Percentiles rank a stretch among this genome's conserved stretches.
phyloP scores from a whole-genome alignment of 2,888 invertebrate species.

The Noctua comes region DNA sequence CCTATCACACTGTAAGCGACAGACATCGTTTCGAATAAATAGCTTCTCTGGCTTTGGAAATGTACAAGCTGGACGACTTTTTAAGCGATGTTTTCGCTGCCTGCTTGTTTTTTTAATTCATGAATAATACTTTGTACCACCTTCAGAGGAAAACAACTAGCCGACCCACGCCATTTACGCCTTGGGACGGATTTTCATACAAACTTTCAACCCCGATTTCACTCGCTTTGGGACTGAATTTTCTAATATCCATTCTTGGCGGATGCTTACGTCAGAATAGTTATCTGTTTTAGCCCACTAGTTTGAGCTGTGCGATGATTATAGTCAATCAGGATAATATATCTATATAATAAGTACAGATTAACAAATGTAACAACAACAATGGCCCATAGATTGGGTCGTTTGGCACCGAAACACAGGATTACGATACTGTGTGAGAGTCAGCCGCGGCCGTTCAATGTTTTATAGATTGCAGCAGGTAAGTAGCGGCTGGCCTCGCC shows the following conservation, averaged over 20 bases:
- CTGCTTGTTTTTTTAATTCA: not conserved
- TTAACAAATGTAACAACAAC: not conserved
- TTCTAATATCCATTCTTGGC: not conserved
- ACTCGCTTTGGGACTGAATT: not conserved
- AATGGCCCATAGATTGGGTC: not conserved
- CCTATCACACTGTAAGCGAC: conserved; percentile 40
- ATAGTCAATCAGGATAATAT: not conserved
- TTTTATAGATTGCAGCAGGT: conserved; percentile 64
- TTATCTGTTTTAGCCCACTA: not conserved
- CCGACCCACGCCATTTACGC: not conserved
- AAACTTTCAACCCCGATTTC: not conserved
- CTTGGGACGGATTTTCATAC: not conserved
- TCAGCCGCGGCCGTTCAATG: conserved; percentile 49
- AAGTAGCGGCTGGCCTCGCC: conserved; percentile 49
- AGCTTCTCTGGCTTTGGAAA: not conserved
- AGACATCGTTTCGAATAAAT: not conserved
- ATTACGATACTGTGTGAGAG: conserved; percentile 43
- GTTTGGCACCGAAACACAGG: not conserved
- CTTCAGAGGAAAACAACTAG: no score
- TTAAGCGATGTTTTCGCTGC: not conserved
- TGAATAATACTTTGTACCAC: not conserved
- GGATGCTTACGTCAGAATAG: not conserved
- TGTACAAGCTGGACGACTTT: not conserved
- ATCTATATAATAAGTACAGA: not conserved
- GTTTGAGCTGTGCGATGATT: not conserved